Base-by-base conservation (phyloP, 1,140 invertebrate species). In the Diabrotica virgifera region DNA sequence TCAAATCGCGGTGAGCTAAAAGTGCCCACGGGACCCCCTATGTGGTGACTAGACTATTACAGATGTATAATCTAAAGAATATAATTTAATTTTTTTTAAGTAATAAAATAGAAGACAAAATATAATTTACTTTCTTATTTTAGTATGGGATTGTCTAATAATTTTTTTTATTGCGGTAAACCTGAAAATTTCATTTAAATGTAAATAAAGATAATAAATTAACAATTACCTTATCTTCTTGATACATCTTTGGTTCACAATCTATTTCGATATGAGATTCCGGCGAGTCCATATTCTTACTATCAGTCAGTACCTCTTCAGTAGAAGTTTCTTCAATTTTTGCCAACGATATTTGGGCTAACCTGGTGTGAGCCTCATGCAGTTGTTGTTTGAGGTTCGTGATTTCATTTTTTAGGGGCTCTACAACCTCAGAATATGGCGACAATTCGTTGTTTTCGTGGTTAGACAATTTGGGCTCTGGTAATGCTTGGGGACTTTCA, bases 401-500 rank as follows among this genome's bases (percentile, higher is more conserved):
- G 14, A 86, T 82, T 79, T 86, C 85, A 53, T 84, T 82, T 66
- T 85, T 83, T 35, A 86, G 58, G 5, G 80, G 76, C 64, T 81
- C 77, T 0, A 76, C 72, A 11, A 77, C 65, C 62, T 77, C 74
- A 11, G 71, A 68, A 24, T 66, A 70, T 6, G 77, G 70, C 8
- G 72, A 76, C 9, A 68, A 52, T 51, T 74, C 73, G 59, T 67
- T 72, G 58, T 73, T 72, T 53, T 76, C 75, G 62, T 74, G 74
- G 66, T 74, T 66, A 14, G 75, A 77, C 36, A 78, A 61, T 74
- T 79, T 78, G n/a, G 76, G 77, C 60, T 79, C 76, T 8, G 76
- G 76, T 37, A 78, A 70, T 70, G 78, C 77, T 62, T 74, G 64
- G 7, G 77, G 77, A 70, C 77, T 79, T 52, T 80, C 78, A 6